Evolutionary conservation across 2,113 vertebrate species (phyloP), one percentile per base, ranked within the genome.

Genomic region (Osmerus mordax): DNA sequence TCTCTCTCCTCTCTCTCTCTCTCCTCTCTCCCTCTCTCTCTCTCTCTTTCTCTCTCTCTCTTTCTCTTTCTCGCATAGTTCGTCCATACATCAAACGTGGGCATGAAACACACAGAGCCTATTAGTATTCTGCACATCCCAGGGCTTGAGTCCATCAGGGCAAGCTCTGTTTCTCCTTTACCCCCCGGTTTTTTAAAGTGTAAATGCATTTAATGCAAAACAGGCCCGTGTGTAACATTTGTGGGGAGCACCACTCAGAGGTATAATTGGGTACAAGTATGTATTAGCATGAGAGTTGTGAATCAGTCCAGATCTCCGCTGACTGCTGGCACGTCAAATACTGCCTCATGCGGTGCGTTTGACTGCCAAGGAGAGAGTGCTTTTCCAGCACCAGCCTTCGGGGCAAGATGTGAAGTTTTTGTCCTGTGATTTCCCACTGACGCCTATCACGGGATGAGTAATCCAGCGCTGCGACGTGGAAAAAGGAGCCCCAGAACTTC

Each of bases 111-210:
- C 60, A 70, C 71, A 3, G 76, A 81, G 73, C 69, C 72, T 82
- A 90, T 91, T 91, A 91, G 89, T 88, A 89, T 91, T 91, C 87
- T 84, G 77, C 84, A 86, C 87, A 88, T 82, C 75, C 80, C 82
- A 77, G 85, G 87, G 4, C 88, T 70, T 83, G 28, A 82, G 77
- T 81, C 83, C 82, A 47, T 21, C 76, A 81, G 61, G 84, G 85
- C 84, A 83, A 81, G 83, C 88, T 81, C 65, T 81, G 47, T 51
- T 83, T 81, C 78, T 86, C 78, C 81, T 84, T 86, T 71, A 83
- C 65, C 83, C 88, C 83, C 88, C n/a, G n/a, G 74, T 80, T 82
- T 91, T 89, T 91, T 90, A 86, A 92, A 86, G 69, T 87, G 82
- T 87, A 92, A 92, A 89, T 89, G 90, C 67, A 84, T 84, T 75